These are phyloP conservation scores for Nesoenas mayeri DNA, from an alignment of 2,113 vertebrate species.

Conservation along the genomic window DNA sequence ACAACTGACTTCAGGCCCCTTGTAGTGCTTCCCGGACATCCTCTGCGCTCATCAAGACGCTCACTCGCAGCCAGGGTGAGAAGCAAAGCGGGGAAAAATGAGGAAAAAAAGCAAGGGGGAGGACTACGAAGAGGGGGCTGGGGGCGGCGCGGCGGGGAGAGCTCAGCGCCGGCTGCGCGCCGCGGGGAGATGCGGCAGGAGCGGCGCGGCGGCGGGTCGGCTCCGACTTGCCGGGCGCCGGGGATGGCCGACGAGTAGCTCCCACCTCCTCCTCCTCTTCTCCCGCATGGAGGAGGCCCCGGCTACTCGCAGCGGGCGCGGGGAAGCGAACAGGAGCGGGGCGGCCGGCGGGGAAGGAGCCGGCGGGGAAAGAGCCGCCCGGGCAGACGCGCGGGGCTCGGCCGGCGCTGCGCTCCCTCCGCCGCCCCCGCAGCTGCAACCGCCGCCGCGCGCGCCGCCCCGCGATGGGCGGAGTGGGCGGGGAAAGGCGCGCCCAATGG, in stretches of 20 bases:
- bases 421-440: background rate
- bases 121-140: background rate
- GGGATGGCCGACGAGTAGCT: slow-evolving; percentile 32
- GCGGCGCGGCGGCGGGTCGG: background rate
- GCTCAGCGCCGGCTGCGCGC: background rate
- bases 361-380: background rate
- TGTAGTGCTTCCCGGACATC: slow-evolving; percentile 98
- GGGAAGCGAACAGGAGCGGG: background rate
- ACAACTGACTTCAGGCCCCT: slow-evolving; percentile 98
- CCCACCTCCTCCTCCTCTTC: slow-evolving; percentile 23
- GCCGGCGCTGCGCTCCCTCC: too few relatives aligned
- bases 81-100: background rate
- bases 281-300: slow-evolving; percentile 42
- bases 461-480: background rate
- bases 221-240: slow-evolving; percentile 13
- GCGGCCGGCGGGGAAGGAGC: background rate
- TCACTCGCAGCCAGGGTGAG: slow-evolving; percentile 31
- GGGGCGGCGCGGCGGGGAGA: background rate
- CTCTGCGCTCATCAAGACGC: slow-evolving; percentile 79
- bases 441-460: background rate
- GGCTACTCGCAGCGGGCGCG: background rate
- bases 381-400: background rate
- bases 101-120: background rate
- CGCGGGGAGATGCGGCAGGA: background rate
- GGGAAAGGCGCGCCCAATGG: too few relatives aligned